Conservation (phyloP, 2,797 vertebrate genomes). For the Characodon lateralis region DNA sequence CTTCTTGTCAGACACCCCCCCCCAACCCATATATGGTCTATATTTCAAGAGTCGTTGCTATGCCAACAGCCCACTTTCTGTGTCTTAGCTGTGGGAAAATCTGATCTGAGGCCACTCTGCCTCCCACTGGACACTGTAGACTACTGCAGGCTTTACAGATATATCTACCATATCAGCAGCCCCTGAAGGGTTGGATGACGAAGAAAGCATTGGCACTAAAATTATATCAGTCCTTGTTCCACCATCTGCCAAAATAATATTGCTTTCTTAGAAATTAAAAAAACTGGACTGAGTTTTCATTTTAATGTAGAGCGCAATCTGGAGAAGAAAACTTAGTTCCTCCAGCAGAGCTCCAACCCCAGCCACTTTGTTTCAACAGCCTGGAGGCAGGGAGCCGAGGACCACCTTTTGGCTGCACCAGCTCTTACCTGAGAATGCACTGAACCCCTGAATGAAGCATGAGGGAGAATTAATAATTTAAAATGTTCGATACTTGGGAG, state of each 20-base stretch:
- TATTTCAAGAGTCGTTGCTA: constrained; percentile 83
- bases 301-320: constrained; percentile 17
- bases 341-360: constrained; percentile 35
- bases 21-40: constrained; percentile 66
- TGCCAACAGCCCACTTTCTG: constrained; percentile 85
- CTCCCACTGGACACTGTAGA: constrained; percentile 79
- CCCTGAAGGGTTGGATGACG: constrained; percentile 27
- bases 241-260: constrained; percentile 59
- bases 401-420: constrained; percentile 58
- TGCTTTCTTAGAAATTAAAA: constrained; percentile 39
- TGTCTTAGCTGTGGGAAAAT: constrained; percentile 76
- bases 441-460: constrained; percentile 76
- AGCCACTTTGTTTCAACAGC: constrained; percentile 46
- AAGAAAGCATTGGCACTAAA: constrained; percentile 56
- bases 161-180: constrained; percentile 41
- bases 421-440: constrained; percentile 74
- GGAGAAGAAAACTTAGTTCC: constrained; percentile 28
- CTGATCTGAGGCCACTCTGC: constrained; percentile 76
- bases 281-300: constrained; percentile 29
- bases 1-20: constrained; percentile 49
- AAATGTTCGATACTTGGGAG: constrained; percentile 63
- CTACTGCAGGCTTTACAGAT: constrained; percentile 71
- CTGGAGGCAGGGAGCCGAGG: constrained; percentile 60
- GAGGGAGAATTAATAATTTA: constrained; percentile 78
- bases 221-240: constrained; percentile 49